phyloP scores from a whole-genome alignment of 2,888 invertebrate species.

The Melipona bicolor region DNA sequence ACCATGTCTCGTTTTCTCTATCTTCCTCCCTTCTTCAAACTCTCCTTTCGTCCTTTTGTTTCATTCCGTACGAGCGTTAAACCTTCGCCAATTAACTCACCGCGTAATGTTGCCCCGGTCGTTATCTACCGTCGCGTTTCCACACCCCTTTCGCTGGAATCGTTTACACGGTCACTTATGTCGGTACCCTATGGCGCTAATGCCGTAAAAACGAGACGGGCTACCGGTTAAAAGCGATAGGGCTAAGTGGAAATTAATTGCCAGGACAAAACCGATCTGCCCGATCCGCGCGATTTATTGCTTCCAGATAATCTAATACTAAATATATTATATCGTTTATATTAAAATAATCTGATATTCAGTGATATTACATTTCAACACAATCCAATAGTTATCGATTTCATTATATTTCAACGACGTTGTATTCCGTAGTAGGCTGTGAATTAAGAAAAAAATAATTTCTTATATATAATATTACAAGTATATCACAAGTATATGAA shows the following conservation, averaged over 20 bases:
- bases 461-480: too few species aligned
- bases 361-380: too few species aligned
- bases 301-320: too few species aligned
- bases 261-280: slow-evolving; percentile 14
- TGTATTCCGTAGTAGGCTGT: too few species aligned
- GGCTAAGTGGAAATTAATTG: slow-evolving; percentile 33
- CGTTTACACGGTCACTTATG: slow-evolving; percentile 56
- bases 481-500: too few species aligned
- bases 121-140: slow-evolving; percentile 50
- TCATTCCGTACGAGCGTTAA: slow-evolving; percentile 44
- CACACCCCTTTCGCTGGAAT: slow-evolving; percentile 35
- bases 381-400: too few species aligned
- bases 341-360: too few species aligned
- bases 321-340: too few species aligned
- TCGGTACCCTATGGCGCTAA: slow-evolving; percentile 19
- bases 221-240: slow-evolving; percentile 5
- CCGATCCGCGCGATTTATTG: neutral
- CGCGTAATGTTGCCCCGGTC: slow-evolving; percentile 49
- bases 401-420: too few species aligned
- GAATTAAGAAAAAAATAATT: too few species aligned
- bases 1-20: slow-evolving; percentile 16
- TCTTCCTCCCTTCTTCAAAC: neutral
- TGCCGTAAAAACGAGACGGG: slow-evolving; percentile 24
- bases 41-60: neutral
- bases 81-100: slow-evolving; percentile 60